These are phyloP conservation scores for Lucifuga dentata DNA, from an alignment of 2,113 vertebrate species.

Conservation along the genomic window DNA sequence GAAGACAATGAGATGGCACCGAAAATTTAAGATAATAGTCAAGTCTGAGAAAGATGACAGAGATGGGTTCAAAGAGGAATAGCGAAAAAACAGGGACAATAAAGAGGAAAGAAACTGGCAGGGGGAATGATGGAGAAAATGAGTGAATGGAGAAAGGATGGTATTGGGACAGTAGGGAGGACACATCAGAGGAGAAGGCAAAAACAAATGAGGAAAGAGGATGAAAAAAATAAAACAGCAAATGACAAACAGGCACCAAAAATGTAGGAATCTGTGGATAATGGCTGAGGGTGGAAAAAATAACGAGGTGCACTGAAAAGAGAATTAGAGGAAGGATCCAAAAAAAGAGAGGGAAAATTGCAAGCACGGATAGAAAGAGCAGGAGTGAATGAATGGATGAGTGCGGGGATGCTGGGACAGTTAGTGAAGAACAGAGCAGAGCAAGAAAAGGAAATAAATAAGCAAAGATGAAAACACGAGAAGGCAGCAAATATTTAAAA, in stretches of 20 bases:
- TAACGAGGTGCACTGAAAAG: constrained; percentile 55
- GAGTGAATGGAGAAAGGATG: constrained; percentile 17
- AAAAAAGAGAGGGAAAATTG: background rate
- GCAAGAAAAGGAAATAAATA: constrained; percentile 35
- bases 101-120: constrained; percentile 41
- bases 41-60: constrained; percentile 39
- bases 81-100: constrained; percentile 29
- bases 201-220: constrained; percentile 45
- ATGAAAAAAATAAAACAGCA: constrained; percentile 26
- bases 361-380: constrained; percentile 1
- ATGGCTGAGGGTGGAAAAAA: constrained; percentile 46
- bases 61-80: constrained; percentile 43
- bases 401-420: constrained; percentile 33
- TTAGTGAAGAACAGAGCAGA: constrained; percentile 24
- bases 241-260: constrained; percentile 35
- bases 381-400: constrained; percentile 24
- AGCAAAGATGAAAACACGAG: constrained; percentile 21
- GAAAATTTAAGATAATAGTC: constrained; percentile 42
- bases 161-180: constrained; percentile 34
- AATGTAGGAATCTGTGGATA: constrained; percentile 37
- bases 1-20: constrained; percentile 16
- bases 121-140: constrained; percentile 22
- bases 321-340: constrained; percentile 14
- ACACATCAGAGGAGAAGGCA: constrained; percentile 11
- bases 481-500: background rate